Evolutionary conservation across 2,888 invertebrate species (phyloP).

Genomic region (Phorcus lineatus): DNA sequence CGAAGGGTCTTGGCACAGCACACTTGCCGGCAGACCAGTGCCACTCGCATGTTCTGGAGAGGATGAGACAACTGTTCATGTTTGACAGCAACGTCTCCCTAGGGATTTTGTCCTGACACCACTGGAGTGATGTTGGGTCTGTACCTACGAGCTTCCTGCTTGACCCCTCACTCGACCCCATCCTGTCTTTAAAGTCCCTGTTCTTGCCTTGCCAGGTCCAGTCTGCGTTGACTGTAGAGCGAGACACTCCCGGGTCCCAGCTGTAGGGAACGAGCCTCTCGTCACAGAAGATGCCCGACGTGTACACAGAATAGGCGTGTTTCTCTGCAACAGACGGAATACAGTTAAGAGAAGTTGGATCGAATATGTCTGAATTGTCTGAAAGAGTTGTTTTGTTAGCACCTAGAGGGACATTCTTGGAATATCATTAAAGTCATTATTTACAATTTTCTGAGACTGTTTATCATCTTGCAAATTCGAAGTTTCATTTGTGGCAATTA

Average conservation of each 20-base stretch:
- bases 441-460: no score
- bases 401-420: no score
- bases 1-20: not conserved
- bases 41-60: constrained; percentile 1
- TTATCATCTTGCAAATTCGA: no score
- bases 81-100: not conserved
- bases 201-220: not conserved
- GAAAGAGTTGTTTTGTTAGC: no score
- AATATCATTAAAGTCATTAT: no score
- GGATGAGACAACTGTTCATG: constrained; percentile 2
- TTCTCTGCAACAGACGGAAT: not conserved
- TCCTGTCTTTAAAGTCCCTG: not conserved
- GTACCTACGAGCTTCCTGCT: not conserved
- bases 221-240: not conserved
- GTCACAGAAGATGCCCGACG: not conserved
- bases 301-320: not conserved
- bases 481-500: no score
- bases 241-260: not conserved
- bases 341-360: no score
- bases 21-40: not conserved
- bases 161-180: no score
- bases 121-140: not conserved
- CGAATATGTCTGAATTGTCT: no score
- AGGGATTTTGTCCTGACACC: not conserved
- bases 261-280: not conserved